A percentile compares a stretch with the other conserved stretches of the same genome.
Evolutionary conservation across 2,113 vertebrate species (phyloP).

Genomic region (Parotia lawesii): DNA sequence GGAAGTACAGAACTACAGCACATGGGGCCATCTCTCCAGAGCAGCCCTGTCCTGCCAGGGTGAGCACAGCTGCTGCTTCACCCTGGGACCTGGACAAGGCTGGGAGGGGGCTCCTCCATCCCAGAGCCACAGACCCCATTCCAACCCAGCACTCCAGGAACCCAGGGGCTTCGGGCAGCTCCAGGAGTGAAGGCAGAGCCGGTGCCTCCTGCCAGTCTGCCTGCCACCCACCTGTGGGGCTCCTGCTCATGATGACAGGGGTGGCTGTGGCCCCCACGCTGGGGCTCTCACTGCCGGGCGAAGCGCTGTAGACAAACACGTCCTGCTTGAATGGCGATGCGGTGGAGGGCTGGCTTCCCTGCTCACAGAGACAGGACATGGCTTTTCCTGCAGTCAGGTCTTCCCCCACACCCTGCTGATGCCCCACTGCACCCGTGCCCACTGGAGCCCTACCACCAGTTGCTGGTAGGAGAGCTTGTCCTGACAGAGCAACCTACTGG

Average conservation of each 20-base stretch:
- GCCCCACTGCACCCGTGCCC: fast-evolving
- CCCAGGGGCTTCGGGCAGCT: fast-evolving
- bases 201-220: neutral
- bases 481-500: fast-evolving
- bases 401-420: fast-evolving
- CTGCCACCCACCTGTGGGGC: conserved; percentile 82
- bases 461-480: fast-evolving
- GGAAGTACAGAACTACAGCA: neutral
- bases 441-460: fast-evolving
- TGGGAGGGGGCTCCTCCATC: neutral
- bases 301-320: conserved; percentile 79
- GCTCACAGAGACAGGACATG: neutral
- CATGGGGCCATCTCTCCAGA: fast-evolving
- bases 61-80: fast-evolving
- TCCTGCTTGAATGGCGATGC: conserved; percentile 80
- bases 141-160: fast-evolving
- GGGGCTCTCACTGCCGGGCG: conserved; percentile 74
- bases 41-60: neutral
- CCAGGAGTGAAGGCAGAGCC: fast-evolving
- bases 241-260: conserved; percentile 86
- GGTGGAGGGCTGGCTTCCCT: conserved; percentile 81
- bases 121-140: neutral
- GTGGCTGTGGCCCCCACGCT: conserved; percentile 65
- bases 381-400: neutral
- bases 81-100: fast-evolving